Base-by-base conservation (phyloP, 1,140 invertebrate species). In the Maniola jurtina region DNA sequence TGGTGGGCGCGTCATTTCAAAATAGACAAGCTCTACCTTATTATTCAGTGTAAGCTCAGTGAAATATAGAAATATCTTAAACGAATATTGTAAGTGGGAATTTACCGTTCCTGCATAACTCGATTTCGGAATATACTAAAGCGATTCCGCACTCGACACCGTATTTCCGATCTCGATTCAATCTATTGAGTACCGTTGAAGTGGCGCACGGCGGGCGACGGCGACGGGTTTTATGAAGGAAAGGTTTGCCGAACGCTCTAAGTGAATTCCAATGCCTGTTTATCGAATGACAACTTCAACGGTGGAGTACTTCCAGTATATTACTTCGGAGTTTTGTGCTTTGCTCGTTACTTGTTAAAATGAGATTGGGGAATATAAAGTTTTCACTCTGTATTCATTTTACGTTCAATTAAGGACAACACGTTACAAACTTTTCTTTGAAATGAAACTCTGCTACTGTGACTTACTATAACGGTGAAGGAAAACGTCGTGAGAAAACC, bases 131-230 rank as follows among this genome's bases (percentile, higher is more conserved):
- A 55, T 55, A 34, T 34, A 34, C 52, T 34, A 55, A 55, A 55
- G 52, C 13, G 52, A 55, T 57, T 57, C 35, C 52, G 33, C 55
- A 64, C 54, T 57, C 56, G 54, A 67, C 65, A 73, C 70, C 70
- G 67, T 67, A 73, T 77, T 72, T 72, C 72, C 75, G 72, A 57
- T 57, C 52, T 55, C 38, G 54, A 64, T 64, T 42, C 62, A 64
- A 64, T 64, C 62, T 64, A 56, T 64, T 64, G 50, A 57, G 54
- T 36, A 48, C 40, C 62, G 62, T 57, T 64, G 50, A 64, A 64
- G 62, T 64, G 62, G 38, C 55, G 62, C 54, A 25, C 36, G 52
- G 54, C 54, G 25, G 25, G 25, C 4, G 25, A 55, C 35, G 34
- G 11, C 52, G 48, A 34, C 25, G 52, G 62, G 35, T 64, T 64